These are phyloP conservation scores for Pachyuromys duprasi DNA, from an alignment of 2,797 vertebrate species.

Conservation along the genomic window DNA sequence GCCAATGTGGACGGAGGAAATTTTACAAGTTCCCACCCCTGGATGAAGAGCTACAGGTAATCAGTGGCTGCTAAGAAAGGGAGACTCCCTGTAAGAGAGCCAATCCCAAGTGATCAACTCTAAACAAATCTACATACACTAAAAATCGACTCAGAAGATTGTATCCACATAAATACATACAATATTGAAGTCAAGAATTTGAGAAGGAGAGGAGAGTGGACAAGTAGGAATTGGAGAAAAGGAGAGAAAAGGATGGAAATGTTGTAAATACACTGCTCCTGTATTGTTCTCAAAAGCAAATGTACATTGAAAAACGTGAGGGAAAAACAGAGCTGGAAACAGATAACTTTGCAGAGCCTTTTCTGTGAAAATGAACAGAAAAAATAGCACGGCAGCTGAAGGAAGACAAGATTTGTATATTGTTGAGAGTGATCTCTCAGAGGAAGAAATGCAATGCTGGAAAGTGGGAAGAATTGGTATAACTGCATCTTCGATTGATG, in stretches of 20 bases:
- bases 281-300: neutral
- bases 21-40: neutral
- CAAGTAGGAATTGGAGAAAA: neutral
- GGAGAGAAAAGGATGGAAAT: neutral
- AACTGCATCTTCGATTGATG: neutral
- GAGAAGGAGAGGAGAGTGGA: neutral
- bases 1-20: neutral
- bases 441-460: neutral
- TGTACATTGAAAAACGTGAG: slow-evolving; percentile 36
- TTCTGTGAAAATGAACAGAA: slow-evolving; percentile 24
- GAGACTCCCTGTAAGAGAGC: neutral
- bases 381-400: neutral
- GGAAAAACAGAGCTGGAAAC: neutral
- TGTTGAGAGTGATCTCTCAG: slow-evolving; percentile 33
- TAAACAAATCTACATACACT: neutral
- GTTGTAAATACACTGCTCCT: neutral
- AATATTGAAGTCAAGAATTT: neutral
- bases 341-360: neutral
- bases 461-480: neutral
- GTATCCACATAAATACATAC: neutral
- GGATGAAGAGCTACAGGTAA: neutral
- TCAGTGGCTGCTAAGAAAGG: neutral
- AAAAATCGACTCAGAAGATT: neutral
- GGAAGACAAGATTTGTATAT: slow-evolving; percentile 19
- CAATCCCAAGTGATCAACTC: neutral